A percentile compares a stretch with the other conserved stretches of the same genome.
Conservation (phyloP, 2,888 invertebrate species). For the Osmoderma eremita region DNA sequence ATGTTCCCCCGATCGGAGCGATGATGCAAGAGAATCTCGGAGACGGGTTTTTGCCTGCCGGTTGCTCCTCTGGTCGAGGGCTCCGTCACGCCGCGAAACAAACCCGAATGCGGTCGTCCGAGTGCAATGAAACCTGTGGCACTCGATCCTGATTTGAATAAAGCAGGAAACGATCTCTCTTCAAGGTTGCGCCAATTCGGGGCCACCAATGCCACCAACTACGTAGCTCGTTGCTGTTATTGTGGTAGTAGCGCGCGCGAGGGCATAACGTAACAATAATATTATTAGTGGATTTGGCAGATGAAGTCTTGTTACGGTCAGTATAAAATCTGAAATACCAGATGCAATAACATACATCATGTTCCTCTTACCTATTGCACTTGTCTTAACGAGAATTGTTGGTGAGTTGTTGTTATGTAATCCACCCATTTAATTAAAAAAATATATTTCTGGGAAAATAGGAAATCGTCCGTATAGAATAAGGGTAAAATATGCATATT, state of each 20-base stretch:
- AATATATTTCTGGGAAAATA: too few relatives aligned
- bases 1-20: slow-evolving; percentile 11
- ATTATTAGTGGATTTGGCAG: background rate
- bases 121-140: slow-evolving; percentile 41
- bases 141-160: slow-evolving; percentile 36
- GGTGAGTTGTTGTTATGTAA: too few relatives aligned
- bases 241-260: slow-evolving; percentile 4
- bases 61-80: background rate
- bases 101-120: slow-evolving; percentile 10
- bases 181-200: slow-evolving; percentile 40
- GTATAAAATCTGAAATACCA: too few relatives aligned
- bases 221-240: slow-evolving; percentile 11
- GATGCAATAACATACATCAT: too few relatives aligned
- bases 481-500: too few relatives aligned
- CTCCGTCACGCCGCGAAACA: background rate
- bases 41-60: slow-evolving; percentile 3
- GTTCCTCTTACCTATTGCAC: too few relatives aligned
- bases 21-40: slow-evolving; percentile 19
- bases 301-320: slow-evolving; percentile 6
- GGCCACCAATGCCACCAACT: slow-evolving; percentile 34
- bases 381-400: too few relatives aligned
- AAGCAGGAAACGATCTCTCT: slow-evolving; percentile 40
- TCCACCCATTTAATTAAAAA: too few relatives aligned
- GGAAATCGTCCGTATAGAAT: too few relatives aligned
- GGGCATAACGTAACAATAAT: slow-evolving; percentile 6